A percentile compares a stretch with the other conserved stretches of the same genome.
Evolutionary conservation across 2,888 invertebrate species (phyloP).

Genomic region (Diadromus collaris): DNA sequence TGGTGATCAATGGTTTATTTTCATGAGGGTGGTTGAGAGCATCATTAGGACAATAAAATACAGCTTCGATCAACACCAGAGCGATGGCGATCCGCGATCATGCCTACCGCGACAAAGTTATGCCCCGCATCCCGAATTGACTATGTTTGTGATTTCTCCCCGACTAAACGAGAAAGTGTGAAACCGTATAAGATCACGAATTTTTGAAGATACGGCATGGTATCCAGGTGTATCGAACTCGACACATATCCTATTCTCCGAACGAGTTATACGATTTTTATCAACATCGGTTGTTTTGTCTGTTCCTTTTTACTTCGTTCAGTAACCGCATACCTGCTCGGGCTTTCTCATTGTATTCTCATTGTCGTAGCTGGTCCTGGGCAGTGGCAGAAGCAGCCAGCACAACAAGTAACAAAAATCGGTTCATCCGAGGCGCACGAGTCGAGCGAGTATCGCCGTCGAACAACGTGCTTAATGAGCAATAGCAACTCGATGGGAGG

Average conservation of each 20-base stretch:
- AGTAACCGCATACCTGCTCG: not conserved
- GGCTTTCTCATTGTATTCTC: constrained; percentile 32
- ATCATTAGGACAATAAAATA: too few species aligned
- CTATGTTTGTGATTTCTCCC: not conserved
- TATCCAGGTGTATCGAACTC: not conserved
- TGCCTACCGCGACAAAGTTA: constrained; percentile 61
- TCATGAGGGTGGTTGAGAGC: too few species aligned
- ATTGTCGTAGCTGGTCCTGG: constrained; percentile 15
- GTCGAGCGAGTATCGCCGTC: constrained; percentile 21
- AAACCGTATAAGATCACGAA: not conserved
- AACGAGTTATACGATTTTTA: constrained; percentile 17
- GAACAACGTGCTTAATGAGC: constrained; percentile 27
- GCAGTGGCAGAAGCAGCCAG: not conserved
- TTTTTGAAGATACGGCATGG: not conserved
- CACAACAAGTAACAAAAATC: constrained; percentile 22
- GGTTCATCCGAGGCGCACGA: constrained; percentile 13
- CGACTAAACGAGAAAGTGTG: not conserved
- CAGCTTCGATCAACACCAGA: constrained; percentile 67
- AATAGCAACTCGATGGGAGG: constrained; percentile 29
- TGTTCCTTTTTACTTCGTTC: not conserved
- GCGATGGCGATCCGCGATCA: constrained; percentile 72
- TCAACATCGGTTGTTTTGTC: not conserved
- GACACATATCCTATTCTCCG: not conserved
- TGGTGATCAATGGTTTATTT: too few species aligned
- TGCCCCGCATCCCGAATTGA: constrained; percentile 21